Evolutionary conservation across 2,888 invertebrate species (phyloP).

Genomic region (Rotaria sp.): DNA sequence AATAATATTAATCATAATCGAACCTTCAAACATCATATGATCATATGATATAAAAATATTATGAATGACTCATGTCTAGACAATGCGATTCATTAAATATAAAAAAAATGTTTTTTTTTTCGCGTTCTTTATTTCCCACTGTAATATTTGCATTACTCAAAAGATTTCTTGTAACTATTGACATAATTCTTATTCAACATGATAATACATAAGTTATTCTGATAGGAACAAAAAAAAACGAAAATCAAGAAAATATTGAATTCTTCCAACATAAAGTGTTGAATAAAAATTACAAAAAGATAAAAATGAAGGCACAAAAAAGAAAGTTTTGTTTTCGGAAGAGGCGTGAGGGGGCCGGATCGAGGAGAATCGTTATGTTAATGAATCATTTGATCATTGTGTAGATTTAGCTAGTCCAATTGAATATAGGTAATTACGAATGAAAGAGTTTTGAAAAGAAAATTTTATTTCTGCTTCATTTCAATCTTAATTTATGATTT

Average conservation of each 20-base stretch:
- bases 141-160: not conserved
- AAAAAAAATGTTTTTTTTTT: too few relatives aligned
- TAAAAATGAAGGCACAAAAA: not conserved
- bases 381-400: conserved; percentile 10
- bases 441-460: not conserved
- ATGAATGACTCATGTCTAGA: not conserved
- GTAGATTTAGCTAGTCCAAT: not conserved
- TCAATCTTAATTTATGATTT: too few relatives aligned
- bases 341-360: not conserved
- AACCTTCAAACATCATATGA: not conserved
- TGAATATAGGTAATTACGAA: not conserved
- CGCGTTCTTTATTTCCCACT: not conserved
- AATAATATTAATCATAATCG: not conserved
- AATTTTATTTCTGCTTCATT: not conserved
- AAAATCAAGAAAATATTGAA: too few relatives aligned
- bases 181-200: not conserved
- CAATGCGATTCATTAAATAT: not conserved
- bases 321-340: not conserved
- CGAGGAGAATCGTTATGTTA: not conserved
- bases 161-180: not conserved
- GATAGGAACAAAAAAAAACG: too few relatives aligned
- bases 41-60: not conserved
- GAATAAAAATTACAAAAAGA: not conserved
- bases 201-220: too few relatives aligned
- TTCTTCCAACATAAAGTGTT: too few relatives aligned